A percentile compares a stretch with the other conserved stretches of the same genome.
Evolutionary conservation across 2,888 invertebrate genomes (phyloP).

Genomic region (Teinopalpus imperialis): DNA sequence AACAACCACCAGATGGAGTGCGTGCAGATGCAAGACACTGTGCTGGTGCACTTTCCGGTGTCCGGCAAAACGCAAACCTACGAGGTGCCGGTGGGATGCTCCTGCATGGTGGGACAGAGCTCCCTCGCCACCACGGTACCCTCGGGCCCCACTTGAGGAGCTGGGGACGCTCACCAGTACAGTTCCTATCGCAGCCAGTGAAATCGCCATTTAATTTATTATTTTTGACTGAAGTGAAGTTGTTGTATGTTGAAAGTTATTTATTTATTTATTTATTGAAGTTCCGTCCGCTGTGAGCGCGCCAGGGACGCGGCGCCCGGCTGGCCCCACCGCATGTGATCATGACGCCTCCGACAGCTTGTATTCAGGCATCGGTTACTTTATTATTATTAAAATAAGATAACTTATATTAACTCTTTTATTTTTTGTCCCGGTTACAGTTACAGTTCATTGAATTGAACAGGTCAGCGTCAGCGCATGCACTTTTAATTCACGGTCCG

Average conservation of each 20-base stretch:
- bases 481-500: no score
- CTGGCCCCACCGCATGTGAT: slow-evolving; percentile 23
- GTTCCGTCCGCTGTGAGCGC: slow-evolving; percentile 23
- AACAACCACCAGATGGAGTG: slow-evolving; percentile 55
- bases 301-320: slow-evolving; percentile 13
- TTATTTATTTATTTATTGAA: slow-evolving; percentile 35
- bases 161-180: slow-evolving; percentile 19
- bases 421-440: no score
- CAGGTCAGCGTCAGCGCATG: no score
- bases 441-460: no score
- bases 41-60: slow-evolving; percentile 56
- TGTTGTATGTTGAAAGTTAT: slow-evolving; percentile 25
- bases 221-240: slow-evolving; percentile 16
- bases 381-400: slow-evolving; percentile 27
- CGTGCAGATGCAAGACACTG: slow-evolving; percentile 65
- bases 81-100: slow-evolving; percentile 67
- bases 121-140: slow-evolving; percentile 34
- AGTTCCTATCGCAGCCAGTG: slow-evolving; percentile 42
- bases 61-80: slow-evolving; percentile 32
- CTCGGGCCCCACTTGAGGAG: slow-evolving; percentile 30
- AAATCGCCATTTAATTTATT: slow-evolving; percentile 30
- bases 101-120: slow-evolving; percentile 57
- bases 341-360: slow-evolving; percentile 29
- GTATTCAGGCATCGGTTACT: slow-evolving; percentile 33
- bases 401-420: not conserved